Evolutionary conservation across 1,140 invertebrate genomes (phyloP).

Genomic region (Drosophila pseudoobscura): DNA sequence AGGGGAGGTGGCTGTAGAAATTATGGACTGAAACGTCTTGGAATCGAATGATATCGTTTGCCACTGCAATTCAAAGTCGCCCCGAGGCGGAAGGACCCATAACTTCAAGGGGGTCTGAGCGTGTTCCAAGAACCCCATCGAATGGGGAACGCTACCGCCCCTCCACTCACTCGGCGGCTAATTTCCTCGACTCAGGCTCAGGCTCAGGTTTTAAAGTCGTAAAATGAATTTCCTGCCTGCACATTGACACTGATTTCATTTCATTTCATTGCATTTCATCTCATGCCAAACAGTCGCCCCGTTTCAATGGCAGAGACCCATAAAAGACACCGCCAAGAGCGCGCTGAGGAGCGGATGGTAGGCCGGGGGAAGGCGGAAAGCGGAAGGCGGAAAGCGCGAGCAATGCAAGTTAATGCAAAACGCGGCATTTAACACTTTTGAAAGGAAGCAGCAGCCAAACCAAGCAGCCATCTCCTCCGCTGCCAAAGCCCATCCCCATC

Average conservation of each 20-base stretch:
- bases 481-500: background rate
- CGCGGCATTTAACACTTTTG: conserved; percentile 80
- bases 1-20: background rate
- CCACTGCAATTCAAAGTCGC: background rate
- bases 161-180: conserved; percentile 26
- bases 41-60: conserved; percentile 15
- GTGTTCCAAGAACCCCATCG: no score
- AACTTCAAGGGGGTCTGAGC: conserved; percentile 4
- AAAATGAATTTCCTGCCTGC: conserved; percentile 64
- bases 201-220: conserved; percentile 18
- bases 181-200: conserved; percentile 37
- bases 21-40: conserved; percentile 21
- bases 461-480: background rate
- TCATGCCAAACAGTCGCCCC: conserved; percentile 19
- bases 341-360: background rate
- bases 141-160: no score
- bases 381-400: conserved; percentile 52
- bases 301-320: conserved; percentile 63
- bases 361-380: background rate
- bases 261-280: conserved; percentile 76
- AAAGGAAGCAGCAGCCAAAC: conserved; percentile 42
- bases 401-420: conserved; percentile 70
- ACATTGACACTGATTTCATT: conserved; percentile 81
- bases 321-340: conserved; percentile 42
- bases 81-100: background rate